Evolutionary conservation across 1,140 invertebrate genomes (phyloP), one percentile per base, ranked within the genome.

Genomic region (Oscheius sp.): DNA sequence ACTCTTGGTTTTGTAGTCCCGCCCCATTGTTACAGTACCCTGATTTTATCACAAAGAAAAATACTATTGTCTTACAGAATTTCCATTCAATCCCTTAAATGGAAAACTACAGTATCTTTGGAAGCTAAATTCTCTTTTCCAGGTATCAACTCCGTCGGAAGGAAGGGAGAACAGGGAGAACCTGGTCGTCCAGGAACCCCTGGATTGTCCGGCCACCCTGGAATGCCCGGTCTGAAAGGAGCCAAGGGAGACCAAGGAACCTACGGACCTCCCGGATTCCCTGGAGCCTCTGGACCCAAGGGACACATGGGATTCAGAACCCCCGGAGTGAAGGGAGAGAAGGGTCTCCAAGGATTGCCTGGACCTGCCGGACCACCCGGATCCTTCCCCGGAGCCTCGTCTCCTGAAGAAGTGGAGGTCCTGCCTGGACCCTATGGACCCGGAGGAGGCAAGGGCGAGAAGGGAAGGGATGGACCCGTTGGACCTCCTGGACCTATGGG

Each of bases 271-370:
- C 77, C 73, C 26, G 81, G 82, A 49, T 83, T 81, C 73, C 80
- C 79, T 20, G 82, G 82, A 29, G 80, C 78, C 31, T 55, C 64
- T 32, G 82, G 82, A 42, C 35, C 38, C 35, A 83, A 83, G 73
- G 82, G 82, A 34, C 52, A 73, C 61, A 78, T 79, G 82, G 82
- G 82, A 66, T 66, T 68, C 62, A 68, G 81, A 59, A 83, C 82
- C 52, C 78, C 81, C 64, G 82, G 82, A 31, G 28, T 82, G 3
- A 83, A 83, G 61, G 82, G 82, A 66, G 82, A 83, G 66, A 83
- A 83, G 46, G 82, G 82, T 58, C 34, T 81, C n/a, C 26, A 29
- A 15, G 78, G 77, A 69, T 73, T 45, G 31, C 71, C 79, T 49
- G 79, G 79, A 52, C 79, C 79, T 20, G 75, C 79, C 28, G 79